Conservation (phyloP, 2,797 vertebrate species). For the Sylvia borin region DNA sequence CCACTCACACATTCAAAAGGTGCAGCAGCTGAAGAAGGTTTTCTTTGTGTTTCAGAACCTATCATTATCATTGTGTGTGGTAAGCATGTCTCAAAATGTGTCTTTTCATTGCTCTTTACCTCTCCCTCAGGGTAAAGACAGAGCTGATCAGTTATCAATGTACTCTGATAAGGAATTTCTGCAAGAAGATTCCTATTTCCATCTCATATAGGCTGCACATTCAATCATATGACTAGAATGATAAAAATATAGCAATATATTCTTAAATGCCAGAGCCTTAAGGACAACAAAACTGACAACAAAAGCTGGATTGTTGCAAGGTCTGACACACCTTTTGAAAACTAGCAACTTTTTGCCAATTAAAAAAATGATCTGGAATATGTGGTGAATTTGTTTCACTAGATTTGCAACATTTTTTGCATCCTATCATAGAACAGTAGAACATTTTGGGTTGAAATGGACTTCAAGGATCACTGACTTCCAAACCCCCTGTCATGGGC, state of each 20-base stretch:
- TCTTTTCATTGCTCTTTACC: not conserved
- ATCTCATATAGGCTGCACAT: not conserved
- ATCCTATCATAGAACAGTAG: not conserved
- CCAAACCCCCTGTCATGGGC: fast-evolving
- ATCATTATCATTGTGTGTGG: not conserved
- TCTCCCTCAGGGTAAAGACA: not conserved
- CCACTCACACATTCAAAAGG: not conserved
- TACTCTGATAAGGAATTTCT: not conserved
- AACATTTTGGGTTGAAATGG: not conserved
- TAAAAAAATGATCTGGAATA: not conserved
- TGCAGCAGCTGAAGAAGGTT: not conserved
- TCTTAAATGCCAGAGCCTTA: not conserved
- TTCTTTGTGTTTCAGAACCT: not conserved
- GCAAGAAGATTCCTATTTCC: not conserved
- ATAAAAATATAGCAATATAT: not conserved
- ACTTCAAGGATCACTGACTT: not conserved
- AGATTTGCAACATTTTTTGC: not conserved
- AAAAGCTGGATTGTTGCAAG: not conserved
- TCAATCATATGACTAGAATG: not conserved
- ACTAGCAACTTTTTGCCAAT: not conserved
- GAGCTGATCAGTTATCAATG: not conserved
- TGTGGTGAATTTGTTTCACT: not conserved
- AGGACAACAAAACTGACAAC: not conserved
- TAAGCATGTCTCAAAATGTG: not conserved
- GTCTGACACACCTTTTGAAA: not conserved